phyloP scores from a whole-genome alignment of 2,113 vertebrate species.

The Thamnaconus septentrionalis region DNA sequence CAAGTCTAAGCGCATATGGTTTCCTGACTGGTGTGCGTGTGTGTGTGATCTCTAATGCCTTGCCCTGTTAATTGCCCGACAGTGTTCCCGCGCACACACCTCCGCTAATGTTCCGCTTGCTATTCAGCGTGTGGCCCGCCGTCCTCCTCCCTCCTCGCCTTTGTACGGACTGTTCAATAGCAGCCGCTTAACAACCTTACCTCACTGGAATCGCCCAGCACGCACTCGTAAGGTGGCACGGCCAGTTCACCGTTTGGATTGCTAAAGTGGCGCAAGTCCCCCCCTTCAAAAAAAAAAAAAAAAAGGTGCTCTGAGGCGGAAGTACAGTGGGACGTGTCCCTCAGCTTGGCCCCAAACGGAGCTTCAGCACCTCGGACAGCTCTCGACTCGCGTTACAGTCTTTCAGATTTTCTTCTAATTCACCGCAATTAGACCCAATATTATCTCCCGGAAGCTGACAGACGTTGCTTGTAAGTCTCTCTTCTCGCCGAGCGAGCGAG shows the following conservation, averaged over 20 bases:
- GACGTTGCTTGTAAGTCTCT: constrained; percentile 99
- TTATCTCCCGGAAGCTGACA: constrained; percentile 88
- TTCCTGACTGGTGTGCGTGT: constrained; percentile 2
- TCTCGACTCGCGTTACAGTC: constrained; percentile 80
- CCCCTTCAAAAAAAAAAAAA: no score
- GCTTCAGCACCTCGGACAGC: constrained; percentile 60
- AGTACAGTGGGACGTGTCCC: no score
- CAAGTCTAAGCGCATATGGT: neutral
- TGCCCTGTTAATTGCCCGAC: constrained; percentile 90
- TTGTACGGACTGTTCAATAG: constrained; percentile 85
- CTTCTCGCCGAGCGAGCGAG: constrained; percentile 97
- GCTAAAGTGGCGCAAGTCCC: no score
- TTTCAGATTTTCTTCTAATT: constrained; percentile 94
- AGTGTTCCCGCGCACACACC: constrained; percentile 95
- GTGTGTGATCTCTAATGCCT: constrained; percentile 66
- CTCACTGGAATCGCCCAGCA: neutral
- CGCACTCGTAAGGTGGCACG: no score
- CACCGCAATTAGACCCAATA: constrained; percentile 94
- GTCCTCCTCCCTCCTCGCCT: constrained; percentile 24
- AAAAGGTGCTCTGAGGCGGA: no score
- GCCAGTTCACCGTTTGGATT: no score
- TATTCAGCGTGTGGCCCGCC: constrained; percentile 87
- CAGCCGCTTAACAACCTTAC: constrained; percentile 84
- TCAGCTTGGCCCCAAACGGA: neutral
- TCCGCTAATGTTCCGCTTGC: constrained; percentile 96